Evolutionary conservation across 2,888 invertebrate genomes (phyloP), one percentile per base, ranked within the genome.

Genomic region (Endotricha flammealis): DNA sequence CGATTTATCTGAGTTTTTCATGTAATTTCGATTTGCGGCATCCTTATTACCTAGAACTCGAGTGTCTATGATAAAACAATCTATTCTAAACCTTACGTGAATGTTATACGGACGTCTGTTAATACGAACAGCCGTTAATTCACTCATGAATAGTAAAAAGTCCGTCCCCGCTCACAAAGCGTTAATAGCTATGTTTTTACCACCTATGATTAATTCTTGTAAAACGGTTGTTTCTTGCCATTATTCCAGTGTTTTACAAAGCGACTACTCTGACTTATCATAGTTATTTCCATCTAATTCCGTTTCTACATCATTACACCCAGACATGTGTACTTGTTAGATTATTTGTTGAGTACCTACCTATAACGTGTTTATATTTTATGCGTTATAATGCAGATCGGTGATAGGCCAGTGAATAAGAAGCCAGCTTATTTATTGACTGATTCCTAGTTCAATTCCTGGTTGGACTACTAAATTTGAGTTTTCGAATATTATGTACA

Each of bases 61-160:
- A 32, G 23, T 12, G 24, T 8, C 5, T 16, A n/a, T 4, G 17
- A 27, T 17, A 12, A 9, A 14, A 16, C 10, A 16, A 7, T 20
- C 16, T 6, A 33, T 16, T 25, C 4, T 14, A 8, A 17, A 24
- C 32, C 24, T 16, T 27, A 33, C 12, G 10, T 12, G 10, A 2
- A 24, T n/a, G 32, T 27, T 8, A 16, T 33, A 27, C 24, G 32
- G 17, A 25, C 12, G 22, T 9, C 7, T 23, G 10, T 14, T 16
- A 9, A 10, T 11, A n/a, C 12, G 13, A 32, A 28, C 17, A 22
- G 64, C 69, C 66, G 73, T 73, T 79, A 76, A 76, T 74, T 66
- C 56, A 52, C 75, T 75, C 70, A 79, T 81, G 80, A 78, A 82
- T 81, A 80, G 68, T 73, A 76, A 76, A 58, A 62, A 69, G 64